Evolutionary conservation across 2,113 vertebrate genomes (phyloP).

Genomic region (Brachirus orientalis): DNA sequence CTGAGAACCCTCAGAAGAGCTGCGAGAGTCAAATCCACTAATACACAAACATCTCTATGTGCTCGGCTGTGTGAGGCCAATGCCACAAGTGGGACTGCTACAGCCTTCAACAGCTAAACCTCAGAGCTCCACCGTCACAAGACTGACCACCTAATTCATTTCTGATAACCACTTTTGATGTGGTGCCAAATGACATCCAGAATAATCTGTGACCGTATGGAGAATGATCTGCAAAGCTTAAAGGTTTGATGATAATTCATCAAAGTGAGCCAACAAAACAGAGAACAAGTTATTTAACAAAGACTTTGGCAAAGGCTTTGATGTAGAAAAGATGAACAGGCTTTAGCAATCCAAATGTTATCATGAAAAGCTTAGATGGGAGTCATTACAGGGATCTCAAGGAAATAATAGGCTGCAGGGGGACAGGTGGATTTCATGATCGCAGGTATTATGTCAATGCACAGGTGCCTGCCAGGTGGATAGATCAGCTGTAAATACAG

Average conservation of each 20-base stretch:
- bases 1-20: conserved; percentile 53
- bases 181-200: conserved; percentile 61
- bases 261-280: conserved; percentile 52
- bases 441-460: conserved; percentile 36
- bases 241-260: conserved; percentile 69
- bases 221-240: conserved; percentile 49
- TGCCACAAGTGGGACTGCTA: conserved; percentile 17
- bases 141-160: conserved; percentile 54
- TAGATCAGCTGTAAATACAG: background rate
- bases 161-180: conserved; percentile 67
- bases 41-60: conserved; percentile 44
- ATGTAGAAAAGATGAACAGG: conserved; percentile 71
- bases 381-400: conserved; percentile 55
- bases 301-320: conserved; percentile 61
- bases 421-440: conserved; percentile 62
- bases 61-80: too few species aligned
- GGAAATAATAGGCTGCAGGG: conserved; percentile 31
- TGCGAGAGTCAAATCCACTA: conserved; percentile 15
- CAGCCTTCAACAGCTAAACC: conserved; percentile 40
- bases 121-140: conserved; percentile 32
- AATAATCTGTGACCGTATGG: conserved; percentile 50
- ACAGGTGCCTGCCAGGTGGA: conserved; percentile 17
- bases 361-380: conserved; percentile 52
- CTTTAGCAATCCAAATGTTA: conserved; percentile 73
- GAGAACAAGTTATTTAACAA: conserved; percentile 39